These are phyloP conservation scores for Ophraella communa DNA, from an alignment of 2,888 invertebrate genomes.

Conservation along the genomic window DNA sequence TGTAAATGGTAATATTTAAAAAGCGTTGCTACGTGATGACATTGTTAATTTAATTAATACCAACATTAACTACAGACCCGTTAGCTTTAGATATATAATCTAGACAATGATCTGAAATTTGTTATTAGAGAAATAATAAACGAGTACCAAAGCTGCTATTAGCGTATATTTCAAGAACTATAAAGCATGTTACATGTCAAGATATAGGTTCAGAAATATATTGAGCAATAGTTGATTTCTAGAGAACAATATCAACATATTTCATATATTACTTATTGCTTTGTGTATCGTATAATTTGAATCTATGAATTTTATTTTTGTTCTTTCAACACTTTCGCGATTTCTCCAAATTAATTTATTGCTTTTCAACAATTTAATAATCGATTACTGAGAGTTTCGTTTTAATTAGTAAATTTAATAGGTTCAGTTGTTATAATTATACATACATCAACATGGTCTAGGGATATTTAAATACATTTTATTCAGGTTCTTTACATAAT, in stretches of 20 bases:
- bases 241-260: slow-evolving; percentile 17
- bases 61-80: slow-evolving; percentile 3
- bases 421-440: too few relatives aligned
- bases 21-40: slow-evolving; percentile 9
- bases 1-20: not conserved
- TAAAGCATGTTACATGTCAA: slow-evolving; percentile 27
- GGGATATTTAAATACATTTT: too few relatives aligned
- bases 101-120: slow-evolving; percentile 23
- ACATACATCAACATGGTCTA: too few relatives aligned
- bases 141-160: slow-evolving; percentile 21
- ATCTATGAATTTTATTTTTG: slow-evolving; percentile 13
- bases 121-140: slow-evolving; percentile 26
- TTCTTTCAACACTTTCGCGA: not conserved
- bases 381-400: not conserved
- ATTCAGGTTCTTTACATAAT: too few relatives aligned
- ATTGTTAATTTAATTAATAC: slow-evolving; percentile 22
- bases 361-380: not conserved
- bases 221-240: slow-evolving; percentile 28
- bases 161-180: slow-evolving; percentile 24
- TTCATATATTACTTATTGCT: slow-evolving; percentile 9
- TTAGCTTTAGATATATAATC: slow-evolving; percentile 5
- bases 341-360: slow-evolving; percentile 1
- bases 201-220: slow-evolving; percentile 32
- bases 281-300: slow-evolving; percentile 12
- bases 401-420: not conserved